Evolutionary conservation across 2,888 invertebrate genomes (phyloP).

Genomic region (Brenthis ino): DNA sequence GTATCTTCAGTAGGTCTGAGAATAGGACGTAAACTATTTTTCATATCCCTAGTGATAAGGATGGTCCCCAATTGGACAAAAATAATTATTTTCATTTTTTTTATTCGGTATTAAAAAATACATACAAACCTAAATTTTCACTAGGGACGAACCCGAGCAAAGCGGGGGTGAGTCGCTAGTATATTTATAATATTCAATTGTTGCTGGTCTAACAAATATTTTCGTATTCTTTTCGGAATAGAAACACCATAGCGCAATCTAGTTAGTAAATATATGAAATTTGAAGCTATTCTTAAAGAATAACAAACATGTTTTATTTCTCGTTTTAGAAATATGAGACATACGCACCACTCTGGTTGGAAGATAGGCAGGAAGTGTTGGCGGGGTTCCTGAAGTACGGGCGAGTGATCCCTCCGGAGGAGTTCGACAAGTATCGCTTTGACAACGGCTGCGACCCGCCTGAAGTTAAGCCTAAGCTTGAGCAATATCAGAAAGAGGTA

Average conservation of each 20-base stretch:
- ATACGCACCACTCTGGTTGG: constrained; percentile 91
- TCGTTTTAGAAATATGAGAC: constrained; percentile 79
- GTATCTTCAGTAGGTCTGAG: no score
- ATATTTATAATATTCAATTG: no score
- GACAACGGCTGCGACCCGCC: constrained; percentile 82
- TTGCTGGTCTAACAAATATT: no score
- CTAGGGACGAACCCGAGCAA: no score
- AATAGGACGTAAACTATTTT: no score
- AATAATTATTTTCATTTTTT: no score
- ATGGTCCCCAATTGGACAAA: no score
- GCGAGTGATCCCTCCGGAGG: constrained; percentile 86
- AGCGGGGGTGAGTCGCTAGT: no score
- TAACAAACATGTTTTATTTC: not conserved
- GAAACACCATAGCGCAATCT: not conserved
- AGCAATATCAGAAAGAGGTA: constrained; percentile 89
- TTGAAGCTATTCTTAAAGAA: not conserved
- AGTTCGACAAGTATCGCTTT: constrained; percentile 82
- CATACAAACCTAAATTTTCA: no score
- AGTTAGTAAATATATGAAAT: not conserved
- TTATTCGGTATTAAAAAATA: no score
- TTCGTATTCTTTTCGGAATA: no score
- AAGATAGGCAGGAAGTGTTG: constrained; percentile 89
- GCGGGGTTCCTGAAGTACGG: constrained; percentile 90
- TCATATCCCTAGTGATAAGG: no score
- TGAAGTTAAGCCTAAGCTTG: constrained; percentile 79